phyloP scores from a whole-genome alignment of 2,113 vertebrate species.

The Sphaerodactylus townsendi region DNA sequence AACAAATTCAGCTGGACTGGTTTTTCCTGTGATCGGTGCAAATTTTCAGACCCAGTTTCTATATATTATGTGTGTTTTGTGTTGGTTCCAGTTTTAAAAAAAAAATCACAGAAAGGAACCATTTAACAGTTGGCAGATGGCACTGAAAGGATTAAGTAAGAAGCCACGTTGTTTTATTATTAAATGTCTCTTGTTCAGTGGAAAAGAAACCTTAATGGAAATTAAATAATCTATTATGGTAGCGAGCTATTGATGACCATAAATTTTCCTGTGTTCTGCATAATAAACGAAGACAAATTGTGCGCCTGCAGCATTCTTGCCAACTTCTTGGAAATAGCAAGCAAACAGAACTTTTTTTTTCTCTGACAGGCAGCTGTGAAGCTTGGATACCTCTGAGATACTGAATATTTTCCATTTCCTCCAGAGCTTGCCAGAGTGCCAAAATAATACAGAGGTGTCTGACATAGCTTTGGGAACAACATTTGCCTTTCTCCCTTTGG shows the following conservation, averaged over 20 bases:
- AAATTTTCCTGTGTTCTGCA: slow-evolving; percentile 34
- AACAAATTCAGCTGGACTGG: neutral
- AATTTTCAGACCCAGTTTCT: neutral
- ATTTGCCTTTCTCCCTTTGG: neutral
- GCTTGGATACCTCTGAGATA: neutral
- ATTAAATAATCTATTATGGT: slow-evolving; percentile 41
- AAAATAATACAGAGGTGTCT: rapidly evolving
- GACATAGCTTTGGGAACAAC: slow-evolving; percentile 3
- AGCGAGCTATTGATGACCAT: slow-evolving; percentile 37
- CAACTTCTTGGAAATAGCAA: neutral
- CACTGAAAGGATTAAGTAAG: neutral
- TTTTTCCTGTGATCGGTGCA: neutral
- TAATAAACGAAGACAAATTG: slow-evolving; percentile 32
- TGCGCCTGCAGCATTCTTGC: neutral
- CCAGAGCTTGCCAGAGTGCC: rapidly evolving
- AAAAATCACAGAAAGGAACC: neutral
- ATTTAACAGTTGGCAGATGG: neutral
- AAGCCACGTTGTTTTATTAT: slow-evolving; percentile 14
- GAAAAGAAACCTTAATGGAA: slow-evolving; percentile 37
- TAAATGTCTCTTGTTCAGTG: slow-evolving; percentile 16
- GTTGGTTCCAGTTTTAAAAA: neutral
- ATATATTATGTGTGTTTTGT: neutral
- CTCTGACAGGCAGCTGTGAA: neutral
- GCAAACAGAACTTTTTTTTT: slow-evolving; percentile 1
- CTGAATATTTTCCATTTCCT: neutral